Percentiles rank a stretch among this genome's conserved stretches.
Conservation (phyloP, 2,888 invertebrate genomes). For the Autographa gamma region DNA sequence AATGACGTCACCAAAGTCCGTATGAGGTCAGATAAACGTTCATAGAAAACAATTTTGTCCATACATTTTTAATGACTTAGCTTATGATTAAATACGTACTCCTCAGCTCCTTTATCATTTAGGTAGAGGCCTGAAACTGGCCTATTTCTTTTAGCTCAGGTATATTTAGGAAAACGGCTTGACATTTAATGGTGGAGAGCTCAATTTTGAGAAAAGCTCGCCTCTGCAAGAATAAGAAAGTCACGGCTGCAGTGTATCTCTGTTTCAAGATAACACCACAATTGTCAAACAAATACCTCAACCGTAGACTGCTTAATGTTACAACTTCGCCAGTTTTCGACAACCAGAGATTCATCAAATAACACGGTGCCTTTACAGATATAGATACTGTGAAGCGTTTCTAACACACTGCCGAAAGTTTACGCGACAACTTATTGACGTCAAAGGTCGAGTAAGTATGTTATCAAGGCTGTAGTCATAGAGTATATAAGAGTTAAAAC, state of each 20-base stretch:
- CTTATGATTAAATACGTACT: too few species aligned
- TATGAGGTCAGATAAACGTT: constrained; percentile 51
- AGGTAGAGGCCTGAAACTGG: too few species aligned
- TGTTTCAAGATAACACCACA: constrained; percentile 24
- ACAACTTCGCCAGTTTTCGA: constrained; percentile 17
- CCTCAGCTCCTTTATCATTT: too few species aligned
- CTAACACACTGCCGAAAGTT: constrained; percentile 41
- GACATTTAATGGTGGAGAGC: too few species aligned
- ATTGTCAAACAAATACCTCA: not conserved
- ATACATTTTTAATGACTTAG: too few species aligned
- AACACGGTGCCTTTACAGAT: constrained; percentile 30
- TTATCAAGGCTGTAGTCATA: constrained; percentile 53
- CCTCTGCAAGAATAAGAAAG: too few species aligned
- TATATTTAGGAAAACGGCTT: too few species aligned
- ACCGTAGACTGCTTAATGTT: not conserved
- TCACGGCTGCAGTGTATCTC: not conserved
- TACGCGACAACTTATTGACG: constrained; percentile 28
- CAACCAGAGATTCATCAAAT: constrained; percentile 29
- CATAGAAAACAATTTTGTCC: constrained; percentile 52
- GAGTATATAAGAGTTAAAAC: too few species aligned
- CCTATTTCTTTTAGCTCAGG: too few species aligned
- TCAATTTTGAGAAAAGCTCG: too few species aligned
- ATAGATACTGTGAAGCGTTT: constrained; percentile 21
- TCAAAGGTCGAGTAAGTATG: constrained; percentile 45
- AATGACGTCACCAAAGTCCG: constrained; percentile 58